Evolutionary conservation across 1,140 invertebrate genomes (phyloP).

Genomic region (Euura lappo): DNA sequence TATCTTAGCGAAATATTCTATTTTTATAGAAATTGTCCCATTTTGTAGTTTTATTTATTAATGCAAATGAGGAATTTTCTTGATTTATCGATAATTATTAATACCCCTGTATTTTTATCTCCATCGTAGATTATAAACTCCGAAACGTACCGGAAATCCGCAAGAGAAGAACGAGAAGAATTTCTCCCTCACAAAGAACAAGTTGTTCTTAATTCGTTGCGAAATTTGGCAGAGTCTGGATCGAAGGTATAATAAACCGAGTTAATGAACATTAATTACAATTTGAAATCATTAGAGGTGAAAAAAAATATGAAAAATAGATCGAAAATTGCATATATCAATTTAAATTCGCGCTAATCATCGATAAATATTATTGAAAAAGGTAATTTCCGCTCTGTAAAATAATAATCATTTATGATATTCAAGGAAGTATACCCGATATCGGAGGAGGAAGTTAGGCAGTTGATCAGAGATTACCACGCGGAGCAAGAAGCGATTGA

Average conservation of each 20-base stretch:
- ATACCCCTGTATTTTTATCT: no score
- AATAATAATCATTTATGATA: no score
- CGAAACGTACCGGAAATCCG: neutral
- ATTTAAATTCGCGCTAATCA: no score
- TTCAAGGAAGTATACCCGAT: neutral
- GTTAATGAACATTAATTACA: neutral
- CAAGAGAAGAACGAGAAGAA: neutral
- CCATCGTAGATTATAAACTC: neutral
- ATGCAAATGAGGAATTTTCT: no score
- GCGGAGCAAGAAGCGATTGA: neutral
- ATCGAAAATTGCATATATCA: neutral
- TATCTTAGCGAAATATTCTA: no score
- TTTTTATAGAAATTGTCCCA: no score
- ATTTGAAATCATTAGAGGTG: neutral
- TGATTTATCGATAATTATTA: no score
- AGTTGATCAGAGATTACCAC: slow-evolving; percentile 1
- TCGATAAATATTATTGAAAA: no score
- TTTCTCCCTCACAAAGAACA: neutral
- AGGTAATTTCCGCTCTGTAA: no score
- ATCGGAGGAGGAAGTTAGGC: neutral
- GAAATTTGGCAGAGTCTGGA: neutral
- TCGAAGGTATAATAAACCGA: neutral
- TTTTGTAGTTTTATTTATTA: no score
- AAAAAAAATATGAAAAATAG: neutral
- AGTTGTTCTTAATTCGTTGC: neutral